Evolutionary conservation across 2,888 invertebrate genomes (phyloP).

Genomic region (Cristatella mucedo): DNA sequence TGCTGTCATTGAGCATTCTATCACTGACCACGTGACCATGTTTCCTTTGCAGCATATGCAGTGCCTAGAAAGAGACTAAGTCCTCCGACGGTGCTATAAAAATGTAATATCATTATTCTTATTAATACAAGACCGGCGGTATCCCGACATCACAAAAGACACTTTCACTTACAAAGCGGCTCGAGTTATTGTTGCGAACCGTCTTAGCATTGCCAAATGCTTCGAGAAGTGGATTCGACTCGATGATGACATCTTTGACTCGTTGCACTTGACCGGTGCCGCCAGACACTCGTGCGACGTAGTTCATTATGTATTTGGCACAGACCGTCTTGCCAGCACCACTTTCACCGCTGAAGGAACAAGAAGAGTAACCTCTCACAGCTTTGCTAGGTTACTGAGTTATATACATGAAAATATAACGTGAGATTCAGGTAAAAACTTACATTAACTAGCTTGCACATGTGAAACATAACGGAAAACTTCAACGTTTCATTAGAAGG

Average conservation of each 20-base stretch:
- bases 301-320: conserved; percentile 52
- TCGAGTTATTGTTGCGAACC: conserved; percentile 51
- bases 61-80: too few species aligned
- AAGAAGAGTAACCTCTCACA: too few species aligned
- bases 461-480: too few species aligned
- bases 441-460: too few species aligned
- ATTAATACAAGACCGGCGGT: not conserved
- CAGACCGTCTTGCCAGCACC: conserved; percentile 54
- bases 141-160: not conserved
- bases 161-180: conserved; percentile 48
- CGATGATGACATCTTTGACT: conserved; percentile 51
- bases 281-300: conserved; percentile 49
- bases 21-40: too few species aligned
- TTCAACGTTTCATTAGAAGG: too few species aligned
- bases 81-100: too few species aligned
- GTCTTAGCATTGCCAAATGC: conserved; percentile 55
- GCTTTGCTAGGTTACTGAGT: too few species aligned
- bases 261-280: conserved; percentile 48
- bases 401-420: too few species aligned
- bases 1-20: too few species aligned
- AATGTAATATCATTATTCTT: not conserved
- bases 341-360: conserved; percentile 46
- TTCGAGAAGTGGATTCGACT: conserved; percentile 52
- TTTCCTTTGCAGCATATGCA: too few species aligned
- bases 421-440: too few species aligned